phyloP scores from a whole-genome alignment of 2,888 invertebrate species.

The Drosophila lacicola region DNA sequence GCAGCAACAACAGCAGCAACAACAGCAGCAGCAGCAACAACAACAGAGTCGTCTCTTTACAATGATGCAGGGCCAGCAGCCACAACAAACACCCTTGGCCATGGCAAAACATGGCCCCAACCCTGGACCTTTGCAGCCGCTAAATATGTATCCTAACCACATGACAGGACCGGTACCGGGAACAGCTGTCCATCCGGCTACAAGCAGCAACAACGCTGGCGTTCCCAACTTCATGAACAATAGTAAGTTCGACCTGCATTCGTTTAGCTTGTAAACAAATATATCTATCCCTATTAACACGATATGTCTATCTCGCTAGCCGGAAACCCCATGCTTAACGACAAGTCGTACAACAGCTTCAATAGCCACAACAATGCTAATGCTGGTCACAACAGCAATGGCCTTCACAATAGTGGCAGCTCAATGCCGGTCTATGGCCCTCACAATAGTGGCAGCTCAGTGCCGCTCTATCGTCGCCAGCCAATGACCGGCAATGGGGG shows the following conservation, averaged over 20 bases:
- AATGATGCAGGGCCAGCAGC: slow-evolving; percentile 67
- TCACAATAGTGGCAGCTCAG: slow-evolving; percentile 77
- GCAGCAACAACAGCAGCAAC: slow-evolving; percentile 15
- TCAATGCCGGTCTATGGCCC: slow-evolving; percentile 85
- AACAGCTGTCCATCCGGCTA: slow-evolving; percentile 27
- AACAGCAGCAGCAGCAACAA: slow-evolving; percentile 36
- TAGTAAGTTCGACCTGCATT: slow-evolving; percentile 57
- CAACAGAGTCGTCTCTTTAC: slow-evolving; percentile 66
- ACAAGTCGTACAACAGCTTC: slow-evolving; percentile 59
- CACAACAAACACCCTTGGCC: slow-evolving; percentile 32
- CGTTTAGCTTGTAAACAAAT: background rate
- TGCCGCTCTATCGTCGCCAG: slow-evolving; percentile 86
- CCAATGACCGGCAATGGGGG: slow-evolving; percentile 82
- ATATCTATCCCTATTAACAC: background rate
- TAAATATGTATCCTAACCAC: slow-evolving; percentile 51
- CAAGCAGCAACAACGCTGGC: slow-evolving; percentile 34
- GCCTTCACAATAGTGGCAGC: slow-evolving; percentile 61
- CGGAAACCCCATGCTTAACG: slow-evolving; percentile 59
- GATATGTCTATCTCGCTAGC: slow-evolving; percentile 20
- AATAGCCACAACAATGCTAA: slow-evolving; percentile 62
- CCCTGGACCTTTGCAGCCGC: slow-evolving; percentile 45
- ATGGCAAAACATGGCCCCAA: slow-evolving; percentile 48
- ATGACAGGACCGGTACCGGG: slow-evolving; percentile 46
- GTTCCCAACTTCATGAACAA: slow-evolving; percentile 68
- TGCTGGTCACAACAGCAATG: slow-evolving; percentile 39